Evolutionary conservation across 2,888 invertebrate species (phyloP).

Genomic region (Autographa pulchrina): DNA sequence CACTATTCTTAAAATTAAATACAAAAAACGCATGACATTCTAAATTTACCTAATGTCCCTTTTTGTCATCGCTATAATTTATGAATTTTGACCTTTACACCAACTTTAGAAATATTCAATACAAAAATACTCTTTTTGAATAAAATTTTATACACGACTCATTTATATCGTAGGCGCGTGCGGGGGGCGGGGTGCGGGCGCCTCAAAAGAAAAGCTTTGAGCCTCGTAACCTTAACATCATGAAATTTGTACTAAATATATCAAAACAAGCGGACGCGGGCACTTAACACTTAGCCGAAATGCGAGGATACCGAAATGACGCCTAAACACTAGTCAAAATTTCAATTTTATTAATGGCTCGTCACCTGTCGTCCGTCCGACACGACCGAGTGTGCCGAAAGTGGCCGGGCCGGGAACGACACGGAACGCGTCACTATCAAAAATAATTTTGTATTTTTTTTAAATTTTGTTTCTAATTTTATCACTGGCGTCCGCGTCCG

Average conservation of each 20-base stretch:
- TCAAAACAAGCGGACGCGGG: conserved; percentile 87
- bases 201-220: conserved; percentile 88
- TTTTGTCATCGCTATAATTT: conserved; percentile 88
- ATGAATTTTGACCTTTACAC: conserved; percentile 90
- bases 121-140: conserved; percentile 90
- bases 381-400: conserved; percentile 58
- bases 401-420: conserved; percentile 58
- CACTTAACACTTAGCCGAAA: conserved; percentile 88
- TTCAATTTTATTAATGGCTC: conserved; percentile 68
- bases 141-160: conserved; percentile 89
- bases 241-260: conserved; percentile 90
- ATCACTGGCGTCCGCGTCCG: conserved; percentile 87
- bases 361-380: conserved; percentile 59
- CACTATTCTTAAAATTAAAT: conserved; percentile 90
- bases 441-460: conserved; percentile 86
- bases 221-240: conserved; percentile 89
- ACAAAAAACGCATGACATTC: conserved; percentile 89
- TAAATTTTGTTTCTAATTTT: conserved; percentile 87
- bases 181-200: conserved; percentile 75
- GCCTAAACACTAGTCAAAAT: conserved; percentile 88
- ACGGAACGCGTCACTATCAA: conserved; percentile 70
- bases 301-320: conserved; percentile 89
- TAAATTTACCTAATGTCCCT: conserved; percentile 88
- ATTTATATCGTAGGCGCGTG: conserved; percentile 78
- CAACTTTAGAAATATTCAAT: conserved; percentile 90